Percentiles rank a stretch among this genome's conserved stretches.
These are phyloP conservation scores for Ameiurus melas DNA, from an alignment of 2,113 vertebrate genomes.

Conservation along the genomic window DNA sequence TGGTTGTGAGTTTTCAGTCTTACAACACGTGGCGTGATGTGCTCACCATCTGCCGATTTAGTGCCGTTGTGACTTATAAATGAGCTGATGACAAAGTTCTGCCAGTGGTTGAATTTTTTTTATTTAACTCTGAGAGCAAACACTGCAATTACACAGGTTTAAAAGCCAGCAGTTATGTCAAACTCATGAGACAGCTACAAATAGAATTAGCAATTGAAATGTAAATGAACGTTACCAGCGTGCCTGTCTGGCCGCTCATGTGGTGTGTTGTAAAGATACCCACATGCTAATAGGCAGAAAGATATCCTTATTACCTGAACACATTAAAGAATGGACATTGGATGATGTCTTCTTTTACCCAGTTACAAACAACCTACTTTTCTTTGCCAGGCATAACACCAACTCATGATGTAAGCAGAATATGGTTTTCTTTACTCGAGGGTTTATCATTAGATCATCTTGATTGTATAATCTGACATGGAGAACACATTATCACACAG, in stretches of 20 bases:
- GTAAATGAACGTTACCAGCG: neutral
- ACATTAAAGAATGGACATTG: neutral
- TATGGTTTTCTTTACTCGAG: neutral
- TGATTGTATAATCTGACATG: neutral
- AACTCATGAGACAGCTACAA: neutral
- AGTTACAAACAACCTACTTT: neutral
- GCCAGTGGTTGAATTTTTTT: neutral
- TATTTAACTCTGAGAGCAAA: neutral
- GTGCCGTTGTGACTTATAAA: neutral
- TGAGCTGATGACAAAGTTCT: too few species aligned
- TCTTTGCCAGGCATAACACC: neutral
- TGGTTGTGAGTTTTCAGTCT: neutral
- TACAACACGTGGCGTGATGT: neutral
- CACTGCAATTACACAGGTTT: neutral
- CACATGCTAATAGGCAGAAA: neutral
- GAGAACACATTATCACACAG: neutral
- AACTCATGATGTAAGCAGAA: neutral
- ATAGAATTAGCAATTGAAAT: neutral
- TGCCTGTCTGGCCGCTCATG: neutral
- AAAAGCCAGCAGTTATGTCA: neutral
- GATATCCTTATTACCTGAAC: neutral
- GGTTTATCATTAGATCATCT: neutral
- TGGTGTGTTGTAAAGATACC: neutral
- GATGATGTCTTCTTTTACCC: neutral
- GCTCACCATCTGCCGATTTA: neutral